phyloP scores from a whole-genome alignment of 2,888 invertebrate genomes.

The Apodemia mormo region DNA sequence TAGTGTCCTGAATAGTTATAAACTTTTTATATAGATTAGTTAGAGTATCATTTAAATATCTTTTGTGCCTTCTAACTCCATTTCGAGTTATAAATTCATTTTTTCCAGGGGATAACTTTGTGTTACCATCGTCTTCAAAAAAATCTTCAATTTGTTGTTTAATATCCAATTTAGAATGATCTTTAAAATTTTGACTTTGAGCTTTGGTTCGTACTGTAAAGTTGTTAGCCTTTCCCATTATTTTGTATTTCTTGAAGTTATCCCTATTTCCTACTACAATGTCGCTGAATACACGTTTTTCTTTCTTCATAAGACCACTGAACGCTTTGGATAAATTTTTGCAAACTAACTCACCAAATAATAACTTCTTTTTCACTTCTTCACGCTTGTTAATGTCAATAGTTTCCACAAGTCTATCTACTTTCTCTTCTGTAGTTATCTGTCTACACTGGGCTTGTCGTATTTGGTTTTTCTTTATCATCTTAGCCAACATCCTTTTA shows the following conservation, averaged over 20 bases:
- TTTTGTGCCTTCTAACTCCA: conserved; percentile 27
- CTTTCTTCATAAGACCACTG: conserved; percentile 25
- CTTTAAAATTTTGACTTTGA: no score
- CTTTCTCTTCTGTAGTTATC: conserved; percentile 27
- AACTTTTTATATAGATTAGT: conserved; percentile 30
- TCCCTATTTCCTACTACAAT: no score
- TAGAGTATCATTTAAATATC: conserved; percentile 29
- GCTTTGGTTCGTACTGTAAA: no score
- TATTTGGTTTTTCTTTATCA: conserved; percentile 26
- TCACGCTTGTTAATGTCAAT: conserved; percentile 29
- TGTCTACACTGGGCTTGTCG: conserved; percentile 21
- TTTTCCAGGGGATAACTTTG: conserved; percentile 30
- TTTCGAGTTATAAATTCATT: conserved; percentile 29
- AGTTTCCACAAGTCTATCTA: conserved; percentile 27
- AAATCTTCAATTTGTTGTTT: conserved; percentile 30
- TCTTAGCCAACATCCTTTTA: no score
- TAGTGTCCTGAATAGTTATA: not conserved
- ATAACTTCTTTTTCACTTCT: conserved; percentile 31
- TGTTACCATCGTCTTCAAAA: conserved; percentile 30
- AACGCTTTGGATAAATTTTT: conserved; percentile 29
- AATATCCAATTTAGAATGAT: conserved; percentile 9
- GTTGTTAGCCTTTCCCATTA: no score
- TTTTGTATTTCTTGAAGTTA: no score
- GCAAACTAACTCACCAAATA: conserved; percentile 30
- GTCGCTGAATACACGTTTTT: no score